Evolutionary conservation across 2,797 vertebrate species (phyloP).

Genomic region (Artibeus lituratus): DNA sequence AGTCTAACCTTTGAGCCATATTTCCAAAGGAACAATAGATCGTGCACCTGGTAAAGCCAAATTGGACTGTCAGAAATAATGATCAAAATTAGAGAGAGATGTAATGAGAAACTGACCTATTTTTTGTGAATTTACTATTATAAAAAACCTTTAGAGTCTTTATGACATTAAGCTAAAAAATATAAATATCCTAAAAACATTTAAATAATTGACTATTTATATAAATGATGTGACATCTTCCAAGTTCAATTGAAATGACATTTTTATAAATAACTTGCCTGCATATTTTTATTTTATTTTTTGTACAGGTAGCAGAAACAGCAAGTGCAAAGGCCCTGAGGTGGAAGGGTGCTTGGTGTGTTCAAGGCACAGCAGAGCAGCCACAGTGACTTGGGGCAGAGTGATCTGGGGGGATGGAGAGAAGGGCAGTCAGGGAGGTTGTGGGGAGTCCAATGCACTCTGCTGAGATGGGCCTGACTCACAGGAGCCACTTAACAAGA

Average conservation of each 20-base stretch:
- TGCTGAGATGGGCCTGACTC: not conserved
- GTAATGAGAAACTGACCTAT: slow-evolving; percentile 77
- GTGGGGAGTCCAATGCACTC: not conserved
- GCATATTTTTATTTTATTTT: not conserved
- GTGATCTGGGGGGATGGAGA: fast-evolving
- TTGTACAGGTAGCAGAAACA: not conserved
- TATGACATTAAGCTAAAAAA: not conserved
- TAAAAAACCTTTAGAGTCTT: not conserved
- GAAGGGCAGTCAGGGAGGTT: not conserved
- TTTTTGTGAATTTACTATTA: slow-evolving; percentile 53
- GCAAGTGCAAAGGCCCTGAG: slow-evolving; percentile 23
- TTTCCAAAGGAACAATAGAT: slow-evolving; percentile 76
- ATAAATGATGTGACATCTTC: not conserved
- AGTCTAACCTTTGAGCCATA: slow-evolving; percentile 72
- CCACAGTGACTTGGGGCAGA: not conserved
- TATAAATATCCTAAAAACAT: not conserved
- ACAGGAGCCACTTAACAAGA: not conserved
- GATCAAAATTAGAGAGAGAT: slow-evolving; percentile 72
- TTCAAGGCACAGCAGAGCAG: no score
- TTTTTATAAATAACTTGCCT: not conserved
- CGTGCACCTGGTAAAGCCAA: slow-evolving; percentile 72
- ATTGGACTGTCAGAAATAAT: slow-evolving; percentile 79
- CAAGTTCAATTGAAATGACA: not conserved
- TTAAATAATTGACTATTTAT: not conserved
- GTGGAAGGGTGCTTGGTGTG: not conserved